Evolutionary conservation across 2,888 invertebrate genomes (phyloP).

Genomic region (Liopterus haemorrhoidalis): DNA sequence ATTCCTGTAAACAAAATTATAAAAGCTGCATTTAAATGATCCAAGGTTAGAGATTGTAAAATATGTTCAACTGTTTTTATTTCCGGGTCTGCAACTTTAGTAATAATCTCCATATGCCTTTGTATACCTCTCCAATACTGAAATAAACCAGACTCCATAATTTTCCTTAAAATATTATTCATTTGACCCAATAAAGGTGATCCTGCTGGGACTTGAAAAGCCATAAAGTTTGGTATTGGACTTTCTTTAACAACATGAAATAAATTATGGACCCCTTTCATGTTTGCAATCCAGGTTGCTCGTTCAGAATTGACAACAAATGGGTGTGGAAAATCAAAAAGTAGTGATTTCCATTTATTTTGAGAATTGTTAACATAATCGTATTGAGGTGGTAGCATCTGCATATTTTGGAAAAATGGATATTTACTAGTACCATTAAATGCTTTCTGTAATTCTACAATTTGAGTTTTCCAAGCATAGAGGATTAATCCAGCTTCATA

Average conservation of each 20-base stretch:
- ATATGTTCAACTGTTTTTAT: neutral
- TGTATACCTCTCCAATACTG: conserved; percentile 12
- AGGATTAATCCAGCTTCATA: conserved; percentile 40
- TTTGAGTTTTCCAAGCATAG: conserved; percentile 5
- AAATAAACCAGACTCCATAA: conserved; percentile 15
- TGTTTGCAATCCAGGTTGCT: neutral
- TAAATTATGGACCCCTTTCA: neutral
- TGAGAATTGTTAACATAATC: conserved; percentile 13
- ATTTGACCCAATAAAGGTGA: conserved; percentile 13
- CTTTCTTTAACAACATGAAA: conserved; percentile 14
- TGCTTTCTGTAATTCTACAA: conserved; percentile 8
- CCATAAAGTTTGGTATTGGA: conserved; percentile 13
- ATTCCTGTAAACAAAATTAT: conserved; percentile 14
- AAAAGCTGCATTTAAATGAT: conserved; percentile 17
- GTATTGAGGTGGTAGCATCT: conserved; percentile 1
- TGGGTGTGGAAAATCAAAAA: conserved; percentile 16
- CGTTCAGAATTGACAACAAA: conserved; percentile 7
- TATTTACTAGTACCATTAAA: conserved; percentile 11
- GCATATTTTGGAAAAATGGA: conserved; percentile 9
- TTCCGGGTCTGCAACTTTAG: too few species aligned
- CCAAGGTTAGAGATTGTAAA: conserved; percentile 3
- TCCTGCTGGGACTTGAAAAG: conserved; percentile 18
- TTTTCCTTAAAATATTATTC: conserved; percentile 9
- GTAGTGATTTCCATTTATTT: conserved; percentile 6
- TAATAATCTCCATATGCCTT: conserved; percentile 7